phyloP scores from a whole-genome alignment of 2,113 vertebrate species.

The Aptenodytes forsteri region DNA sequence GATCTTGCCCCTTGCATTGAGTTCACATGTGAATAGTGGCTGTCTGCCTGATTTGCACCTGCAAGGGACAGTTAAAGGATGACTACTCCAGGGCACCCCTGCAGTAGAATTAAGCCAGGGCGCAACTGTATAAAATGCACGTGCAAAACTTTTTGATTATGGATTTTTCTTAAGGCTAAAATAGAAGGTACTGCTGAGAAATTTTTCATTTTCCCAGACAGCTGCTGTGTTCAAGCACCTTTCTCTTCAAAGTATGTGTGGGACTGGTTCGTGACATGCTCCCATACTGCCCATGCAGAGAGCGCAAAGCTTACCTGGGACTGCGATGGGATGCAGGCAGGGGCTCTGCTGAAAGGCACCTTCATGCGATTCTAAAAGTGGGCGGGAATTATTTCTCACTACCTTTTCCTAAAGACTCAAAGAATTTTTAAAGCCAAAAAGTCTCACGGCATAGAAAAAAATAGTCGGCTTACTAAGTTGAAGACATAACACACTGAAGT shows the following conservation, averaged over 20 bases:
- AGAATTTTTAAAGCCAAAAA: neutral
- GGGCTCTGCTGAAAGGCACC: neutral
- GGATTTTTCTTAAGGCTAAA: neutral
- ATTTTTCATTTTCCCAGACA: neutral
- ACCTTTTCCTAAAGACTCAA: neutral
- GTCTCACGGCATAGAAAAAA: neutral
- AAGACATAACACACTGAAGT: neutral
- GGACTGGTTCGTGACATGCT: neutral
- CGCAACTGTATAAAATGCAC: neutral
- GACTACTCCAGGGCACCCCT: no score
- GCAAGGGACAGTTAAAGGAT: no score
- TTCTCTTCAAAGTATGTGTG: neutral
- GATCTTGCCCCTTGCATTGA: neutral
- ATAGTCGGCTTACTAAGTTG: fast-evolving
- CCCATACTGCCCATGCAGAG: fast-evolving
- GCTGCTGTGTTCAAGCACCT: neutral
- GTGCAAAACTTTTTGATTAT: neutral
- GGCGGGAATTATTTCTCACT: neutral
- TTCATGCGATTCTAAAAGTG: neutral
- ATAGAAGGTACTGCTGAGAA: neutral
- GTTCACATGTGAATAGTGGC: neutral
- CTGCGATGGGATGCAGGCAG: fast-evolving
- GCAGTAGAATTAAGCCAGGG: neutral
- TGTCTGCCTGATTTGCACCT: neutral
- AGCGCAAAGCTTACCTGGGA: neutral